Evolutionary conservation across 2,113 vertebrate genomes (phyloP), one percentile per base, ranked within the genome.

Genomic region (Paradisaea rubra): DNA sequence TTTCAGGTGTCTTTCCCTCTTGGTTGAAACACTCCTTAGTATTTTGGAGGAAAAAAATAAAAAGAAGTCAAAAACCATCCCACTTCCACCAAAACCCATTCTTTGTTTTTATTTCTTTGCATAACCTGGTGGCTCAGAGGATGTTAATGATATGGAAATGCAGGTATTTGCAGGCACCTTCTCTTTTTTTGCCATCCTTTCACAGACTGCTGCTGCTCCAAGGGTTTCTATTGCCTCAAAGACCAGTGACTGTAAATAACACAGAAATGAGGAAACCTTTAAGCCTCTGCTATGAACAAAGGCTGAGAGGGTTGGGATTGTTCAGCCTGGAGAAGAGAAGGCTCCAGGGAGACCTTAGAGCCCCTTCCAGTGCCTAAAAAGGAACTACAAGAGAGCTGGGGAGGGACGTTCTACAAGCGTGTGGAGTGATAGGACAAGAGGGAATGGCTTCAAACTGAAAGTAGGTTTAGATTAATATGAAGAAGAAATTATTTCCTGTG

Each of bases 41-140:
- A 11, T 35, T 65, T 52, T 7, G 6, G 16, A 19, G 21, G 3
- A 28, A 18, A 11, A 7, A 6, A 3, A 23, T 22, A 10, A 7
- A 39, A 11, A 11, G 4, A 16, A 25, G 5, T 0, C 7, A 60
- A 53, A 76, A n/a, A 0, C 9, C 2, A 60, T 30, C 2, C 7
- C 1, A 1, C 21, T 81, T 71, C 21, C 24, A 35, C 1, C 5
- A 83, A 83, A 68, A 47, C 1, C 3, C 18, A 10, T 35, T 17
- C 11, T 19, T 35, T 60, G 10, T 1, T 28, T 77, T 88, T 57
- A 35, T 79, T 83, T 83, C 19, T 57, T 65, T 69, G 4, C 50
- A 5, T 47, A 53, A 44, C 11, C 22, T 83, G 21, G 15, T 93
- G 28, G 6, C 23, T 63, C 0, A 2, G 14, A 88, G 35, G 25